Evolutionary conservation across 1,140 invertebrate species (phyloP).

Genomic region (Homalodisca vitripennis): DNA sequence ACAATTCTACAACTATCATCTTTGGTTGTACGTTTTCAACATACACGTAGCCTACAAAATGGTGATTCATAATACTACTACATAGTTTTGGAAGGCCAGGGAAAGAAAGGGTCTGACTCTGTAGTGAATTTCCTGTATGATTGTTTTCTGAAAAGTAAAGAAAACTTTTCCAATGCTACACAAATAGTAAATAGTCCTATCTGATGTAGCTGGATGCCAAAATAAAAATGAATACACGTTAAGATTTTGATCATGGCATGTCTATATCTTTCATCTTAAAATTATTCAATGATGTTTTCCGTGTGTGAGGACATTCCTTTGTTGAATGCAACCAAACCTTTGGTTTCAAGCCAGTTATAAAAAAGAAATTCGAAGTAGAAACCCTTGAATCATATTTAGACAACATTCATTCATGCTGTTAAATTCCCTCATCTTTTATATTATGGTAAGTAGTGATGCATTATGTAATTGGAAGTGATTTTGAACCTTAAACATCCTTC

Average conservation of each 20-base stretch:
- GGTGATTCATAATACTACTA: conserved; percentile 23
- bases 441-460: not conserved
- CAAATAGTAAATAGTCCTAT: conserved; percentile 15
- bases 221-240: too few species aligned
- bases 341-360: not conserved
- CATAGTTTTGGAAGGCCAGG: conserved; percentile 21
- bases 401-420: not conserved
- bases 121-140: conserved; percentile 11
- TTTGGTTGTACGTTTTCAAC: too few species aligned
- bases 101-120: conserved; percentile 19
- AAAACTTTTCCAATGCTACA: not conserved
- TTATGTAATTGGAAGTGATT: not conserved
- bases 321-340: too few species aligned
- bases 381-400: not conserved
- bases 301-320: conserved; percentile 1
- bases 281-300: conserved; percentile 5
- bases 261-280: not conserved
- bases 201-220: not conserved
- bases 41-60: conserved; percentile 32
- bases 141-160: not conserved
- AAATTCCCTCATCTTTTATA: conserved; percentile 7
- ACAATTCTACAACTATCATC: conserved; percentile 32
- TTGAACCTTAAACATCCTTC: not conserved
- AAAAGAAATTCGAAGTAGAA: not conserved
- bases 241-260: conserved; percentile 2